A percentile compares a stretch with the other conserved stretches of the same genome.
Evolutionary conservation across 2,797 vertebrate genomes (phyloP).

Genomic region (Orientallactaga sibirica): DNA sequence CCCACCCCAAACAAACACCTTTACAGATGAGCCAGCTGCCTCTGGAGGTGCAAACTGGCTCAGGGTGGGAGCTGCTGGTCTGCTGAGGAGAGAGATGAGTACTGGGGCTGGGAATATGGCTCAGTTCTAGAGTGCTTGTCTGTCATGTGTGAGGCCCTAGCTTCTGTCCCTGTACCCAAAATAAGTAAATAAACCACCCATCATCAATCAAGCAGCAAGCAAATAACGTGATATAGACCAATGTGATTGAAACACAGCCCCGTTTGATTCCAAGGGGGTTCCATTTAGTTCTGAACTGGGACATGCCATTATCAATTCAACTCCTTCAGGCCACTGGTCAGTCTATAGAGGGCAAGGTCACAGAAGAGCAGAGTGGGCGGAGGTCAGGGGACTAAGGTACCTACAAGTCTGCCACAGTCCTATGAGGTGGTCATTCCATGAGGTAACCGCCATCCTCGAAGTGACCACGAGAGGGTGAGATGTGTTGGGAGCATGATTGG

Average conservation of each 20-base stretch:
- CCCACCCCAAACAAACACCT: neutral
- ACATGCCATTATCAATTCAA: too few species aligned
- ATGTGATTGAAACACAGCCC: neutral
- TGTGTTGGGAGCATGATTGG: neutral
- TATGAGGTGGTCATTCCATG: neutral
- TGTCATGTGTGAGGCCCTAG: neutral
- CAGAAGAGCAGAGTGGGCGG: neutral
- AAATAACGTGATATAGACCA: neutral
- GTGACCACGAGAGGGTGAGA: neutral
- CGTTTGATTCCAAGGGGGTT: too few species aligned
- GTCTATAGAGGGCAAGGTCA: neutral
- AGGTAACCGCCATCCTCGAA: too few species aligned
- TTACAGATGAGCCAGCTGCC: neutral
- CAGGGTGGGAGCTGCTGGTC: neutral
- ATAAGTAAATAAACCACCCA: neutral
- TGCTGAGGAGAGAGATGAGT: neutral
- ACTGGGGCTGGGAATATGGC: neutral
- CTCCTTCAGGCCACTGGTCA: neutral
- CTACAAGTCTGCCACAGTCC: neutral
- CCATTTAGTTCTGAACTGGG: neutral
- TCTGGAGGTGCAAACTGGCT: neutral
- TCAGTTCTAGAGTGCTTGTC: neutral
- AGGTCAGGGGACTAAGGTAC: neutral
- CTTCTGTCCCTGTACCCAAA: neutral
- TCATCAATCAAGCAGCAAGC: too few species aligned